Base-by-base conservation (phyloP, 2,888 invertebrate species). In the Euphydryas editha region DNA sequence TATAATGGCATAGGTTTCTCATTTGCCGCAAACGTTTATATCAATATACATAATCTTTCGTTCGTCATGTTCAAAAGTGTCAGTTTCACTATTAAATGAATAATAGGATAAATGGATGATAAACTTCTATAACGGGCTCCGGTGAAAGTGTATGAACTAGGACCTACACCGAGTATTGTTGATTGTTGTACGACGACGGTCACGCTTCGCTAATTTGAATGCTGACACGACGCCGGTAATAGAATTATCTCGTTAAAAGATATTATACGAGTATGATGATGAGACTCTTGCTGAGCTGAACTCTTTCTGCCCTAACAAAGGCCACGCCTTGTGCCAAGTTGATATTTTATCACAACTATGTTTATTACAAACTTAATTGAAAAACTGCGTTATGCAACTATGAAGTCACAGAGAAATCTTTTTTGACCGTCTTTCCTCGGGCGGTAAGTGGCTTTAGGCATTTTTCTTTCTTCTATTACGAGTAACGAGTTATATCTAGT, bases 351-450 rank as follows among this genome's bases (percentile, higher is more conserved):
- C 62, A 58, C 47, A 57, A 64, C 67, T 67, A 49, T 62, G 65
- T 73, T 72, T 67, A 73, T 73, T 72, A 71, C 62, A 67, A 71
- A 68, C 56, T 70, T 88, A 87, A 90, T 88, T 88, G 88, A 86
- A 87, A 85, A 81, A 81, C 77, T 70, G 49, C 44, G 80, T 90
- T 89, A 85, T 83, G 84, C 84, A 90, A 90, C 77, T 65, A 73
- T 77, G 80, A 80, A 82, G 83, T 85, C 81, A 81, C 81, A 83
- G 88, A 85, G 87, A 88, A 87, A 88, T 88, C 85, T 83, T 85
- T 81, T 80, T 76, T 79, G 81, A 77, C 80, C 84, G 83, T 85
- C 84, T 86, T 82, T 81, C 83, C 81, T 81, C 79, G 77, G 81
- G 82, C 81, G 81, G 80, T 83, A 81, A 83, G 86, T 79, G 79